Evolutionary conservation across 2,113 vertebrate genomes (phyloP), one percentile per base, ranked within the genome.

Genomic region (Grammomys surdaster): DNA sequence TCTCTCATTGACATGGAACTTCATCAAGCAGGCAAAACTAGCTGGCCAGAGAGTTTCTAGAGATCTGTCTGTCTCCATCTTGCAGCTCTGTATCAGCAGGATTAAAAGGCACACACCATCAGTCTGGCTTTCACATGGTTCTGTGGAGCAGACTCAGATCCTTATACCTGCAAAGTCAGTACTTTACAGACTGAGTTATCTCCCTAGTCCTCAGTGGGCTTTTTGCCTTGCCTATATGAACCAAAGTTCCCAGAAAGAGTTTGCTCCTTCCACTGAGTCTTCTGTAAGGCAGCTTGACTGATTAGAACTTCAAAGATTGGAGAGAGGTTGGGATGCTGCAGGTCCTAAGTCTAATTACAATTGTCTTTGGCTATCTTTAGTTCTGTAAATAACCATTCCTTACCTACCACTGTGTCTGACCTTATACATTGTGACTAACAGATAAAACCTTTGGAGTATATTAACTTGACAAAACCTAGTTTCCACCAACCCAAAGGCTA

Each of bases 391-490:
- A 56, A 56, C 56, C 24, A 43, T 84, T 63, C 14, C 58, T 43
- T 63, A 43, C 24, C 24, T 63, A 63, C n/a, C 40, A 5, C 58
- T 40, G n/a, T 46, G 81, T 63, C 58, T 63, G 81, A 28, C 81
- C 40, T 63, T 19, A 84, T 14, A 43, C 58, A 63, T 11, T 31
- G 13, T 63, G 58, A 84, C n/a, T 43, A 63, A 84, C n/a, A 31
- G 58, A 46, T 63, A 43, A 63, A 84, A 63, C 40, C 14, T 26
- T 43, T 63, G 58, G n/a, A 84, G 14, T 43, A 43, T 46, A 43
- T 63, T 84, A 84, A 43, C 81, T 84, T 84, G 81, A 84, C 81
- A 63, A 84, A 63, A 84, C n/a, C 81, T 63, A 84, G 58, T 63
- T 63, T 43, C 26, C 24, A 43, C 58, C 58, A 31, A 31, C 58